Percentiles rank a stretch among this genome's conserved stretches.
These are phyloP conservation scores for Zaprionus taronus DNA, from an alignment of 1,140 invertebrate genomes.

Conservation along the genomic window DNA sequence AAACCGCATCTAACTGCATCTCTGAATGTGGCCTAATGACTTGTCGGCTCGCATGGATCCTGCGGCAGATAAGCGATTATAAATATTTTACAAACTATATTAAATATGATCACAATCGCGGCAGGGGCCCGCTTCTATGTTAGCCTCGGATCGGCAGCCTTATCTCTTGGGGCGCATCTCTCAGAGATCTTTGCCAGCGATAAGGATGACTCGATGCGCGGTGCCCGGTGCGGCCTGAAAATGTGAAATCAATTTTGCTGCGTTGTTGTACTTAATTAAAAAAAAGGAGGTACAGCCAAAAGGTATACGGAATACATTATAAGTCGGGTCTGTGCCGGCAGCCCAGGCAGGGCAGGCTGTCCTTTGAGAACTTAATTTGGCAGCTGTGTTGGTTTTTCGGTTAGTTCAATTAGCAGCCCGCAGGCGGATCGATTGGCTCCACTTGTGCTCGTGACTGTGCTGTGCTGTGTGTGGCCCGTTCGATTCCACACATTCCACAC, in stretches of 20 bases:
- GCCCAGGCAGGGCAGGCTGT: neutral
- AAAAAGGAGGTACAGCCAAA: constrained; percentile 22
- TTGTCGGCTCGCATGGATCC: constrained; percentile 57
- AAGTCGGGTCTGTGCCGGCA: constrained; percentile 1
- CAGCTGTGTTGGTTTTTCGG: constrained; percentile 48
- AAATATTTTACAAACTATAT: constrained; percentile 75
- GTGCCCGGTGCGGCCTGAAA: constrained; percentile 4
- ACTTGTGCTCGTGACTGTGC: constrained; percentile 25
- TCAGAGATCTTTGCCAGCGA: constrained; percentile 63
- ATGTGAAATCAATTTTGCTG: constrained; percentile 81
- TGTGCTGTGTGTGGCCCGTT: constrained; percentile 37
- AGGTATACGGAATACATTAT: constrained; percentile 51
- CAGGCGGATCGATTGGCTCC: constrained; percentile 22
- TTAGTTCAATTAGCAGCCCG: constrained; percentile 63
- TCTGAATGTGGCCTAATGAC: constrained; percentile 62
- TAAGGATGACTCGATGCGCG: constrained; percentile 23
- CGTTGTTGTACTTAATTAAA: constrained; percentile 82
- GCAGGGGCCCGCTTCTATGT: constrained; percentile 22
- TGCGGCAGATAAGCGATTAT: constrained; percentile 57
- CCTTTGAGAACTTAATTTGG: constrained; percentile 78
- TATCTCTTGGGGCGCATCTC: constrained; percentile 73
- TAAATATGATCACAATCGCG: constrained; percentile 45
- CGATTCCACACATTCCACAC: constrained; percentile 16
- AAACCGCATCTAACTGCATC: constrained; percentile 22
- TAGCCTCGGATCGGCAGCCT: constrained; percentile 28